These are phyloP conservation scores for Lateolabrax maculatus DNA, from an alignment of 2,797 vertebrate genomes.

Conservation along the genomic window DNA sequence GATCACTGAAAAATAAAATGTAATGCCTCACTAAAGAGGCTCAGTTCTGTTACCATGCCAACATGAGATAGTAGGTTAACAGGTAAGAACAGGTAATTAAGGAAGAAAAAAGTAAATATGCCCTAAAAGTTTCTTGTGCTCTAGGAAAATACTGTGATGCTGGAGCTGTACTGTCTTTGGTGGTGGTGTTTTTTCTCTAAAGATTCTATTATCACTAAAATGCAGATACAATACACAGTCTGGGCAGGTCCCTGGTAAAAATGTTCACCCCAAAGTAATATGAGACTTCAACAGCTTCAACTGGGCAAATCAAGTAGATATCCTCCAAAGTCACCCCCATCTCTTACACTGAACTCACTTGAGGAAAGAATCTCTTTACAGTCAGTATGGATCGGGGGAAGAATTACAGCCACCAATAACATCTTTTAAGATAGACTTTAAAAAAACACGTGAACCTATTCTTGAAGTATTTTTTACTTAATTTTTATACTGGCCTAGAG, in stretches of 20 bases:
- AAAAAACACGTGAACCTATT: neutral
- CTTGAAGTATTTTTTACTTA: neutral
- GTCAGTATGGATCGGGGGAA: neutral
- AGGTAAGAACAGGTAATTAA: slow-evolving; percentile 7
- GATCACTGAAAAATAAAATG: slow-evolving; percentile 21
- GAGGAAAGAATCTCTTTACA: neutral
- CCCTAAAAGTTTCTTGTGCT: slow-evolving; percentile 14
- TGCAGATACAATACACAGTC: too few relatives aligned
- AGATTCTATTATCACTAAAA: neutral
- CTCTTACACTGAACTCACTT: neutral
- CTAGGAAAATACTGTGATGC: too few relatives aligned
- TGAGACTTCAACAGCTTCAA: neutral
- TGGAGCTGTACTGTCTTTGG: too few relatives aligned
- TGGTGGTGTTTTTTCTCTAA: neutral
- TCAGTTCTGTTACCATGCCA: slow-evolving; percentile 19
- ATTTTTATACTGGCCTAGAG: neutral
- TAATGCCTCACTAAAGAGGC: slow-evolving; percentile 24
- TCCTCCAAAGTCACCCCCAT: neutral
- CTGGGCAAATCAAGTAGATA: neutral
- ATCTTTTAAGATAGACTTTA: too few relatives aligned
- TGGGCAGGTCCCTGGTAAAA: too few relatives aligned
- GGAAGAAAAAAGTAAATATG: slow-evolving; percentile 8
- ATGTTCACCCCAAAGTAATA: neutral
- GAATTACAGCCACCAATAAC: neutral
- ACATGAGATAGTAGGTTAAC: slow-evolving; percentile 11